Base-by-base conservation (phyloP, 2,113 vertebrate genomes). In the Siniperca chuatsi region DNA sequence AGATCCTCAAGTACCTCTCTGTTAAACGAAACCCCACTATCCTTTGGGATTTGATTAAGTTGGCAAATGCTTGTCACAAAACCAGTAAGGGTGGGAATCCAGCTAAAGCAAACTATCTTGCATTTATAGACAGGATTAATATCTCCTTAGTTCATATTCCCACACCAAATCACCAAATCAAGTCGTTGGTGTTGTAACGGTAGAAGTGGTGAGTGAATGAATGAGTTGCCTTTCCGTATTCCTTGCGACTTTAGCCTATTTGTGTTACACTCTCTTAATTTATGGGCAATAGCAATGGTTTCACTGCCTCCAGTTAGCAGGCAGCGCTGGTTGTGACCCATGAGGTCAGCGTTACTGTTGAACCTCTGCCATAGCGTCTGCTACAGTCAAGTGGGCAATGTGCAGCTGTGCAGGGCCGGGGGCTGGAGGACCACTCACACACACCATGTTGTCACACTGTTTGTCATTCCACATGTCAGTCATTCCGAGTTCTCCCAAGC, bases 341-440 rank as follows among this genome's bases (percentile, higher is more conserved):
- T 93, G 93, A 93, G 89, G 64, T 94, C 94, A 93, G 93, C 85
- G 85, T 92, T 90, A 91, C 87, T 90, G 82, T 93, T 95, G 94
- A 93, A 91, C 77, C 79, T 18, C 5, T 90, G 93, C 94, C 94
- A 93, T 55, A 33, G 74, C 8, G 88, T 92, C 93, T 94, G 89
- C 86, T 90, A 89, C 87, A 80, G 79, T 83, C 81, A 33, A 81
- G 75, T 66, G 23, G 80, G 81, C 92, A 75, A 73, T 77, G 79
- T 78, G 91, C 90, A 93, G 92, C 93, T 94, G 90, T 90, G 89
- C 85, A 70, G 79, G 55, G 67, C 73, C 78, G 60, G 73, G 61
- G 52, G 33, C 71, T 79, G 76, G 70, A 81, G 75, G 50, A 55
- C 77, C 16, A 13, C 62, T 66, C 55, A 67, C 84, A 89, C 82